These are phyloP conservation scores for Rotaria macrura DNA, from an alignment of 2,888 invertebrate genomes.

Conservation along the genomic window DNA sequence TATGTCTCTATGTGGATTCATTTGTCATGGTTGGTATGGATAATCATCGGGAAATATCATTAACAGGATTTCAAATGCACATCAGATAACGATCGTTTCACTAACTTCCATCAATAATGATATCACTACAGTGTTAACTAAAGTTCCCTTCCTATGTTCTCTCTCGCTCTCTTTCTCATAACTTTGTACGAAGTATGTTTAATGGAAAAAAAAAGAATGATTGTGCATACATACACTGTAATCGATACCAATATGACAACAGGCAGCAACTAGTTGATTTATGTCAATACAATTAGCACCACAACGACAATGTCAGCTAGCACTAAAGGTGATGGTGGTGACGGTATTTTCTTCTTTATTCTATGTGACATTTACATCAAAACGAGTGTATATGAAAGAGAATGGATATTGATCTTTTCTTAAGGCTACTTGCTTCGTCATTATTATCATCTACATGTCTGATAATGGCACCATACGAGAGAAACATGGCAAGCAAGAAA, in stretches of 20 bases:
- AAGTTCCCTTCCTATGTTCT: neutral
- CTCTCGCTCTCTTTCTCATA: neutral
- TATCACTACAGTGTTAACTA: neutral
- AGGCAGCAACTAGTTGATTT: neutral
- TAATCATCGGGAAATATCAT: neutral
- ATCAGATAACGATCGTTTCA: neutral
- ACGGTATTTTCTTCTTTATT: neutral
- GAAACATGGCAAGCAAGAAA: neutral
- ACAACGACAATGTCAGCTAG: neutral
- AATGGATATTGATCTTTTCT: constrained; percentile 2
- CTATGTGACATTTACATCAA: neutral
- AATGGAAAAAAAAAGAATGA: neutral
- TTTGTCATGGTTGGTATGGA: neutral
- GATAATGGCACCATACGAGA: neutral
- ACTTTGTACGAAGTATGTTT: neutral
- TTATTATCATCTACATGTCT: neutral
- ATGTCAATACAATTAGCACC: neutral
- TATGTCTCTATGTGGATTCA: neutral
- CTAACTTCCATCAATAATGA: neutral
- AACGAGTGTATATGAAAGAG: neutral
- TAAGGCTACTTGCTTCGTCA: neutral
- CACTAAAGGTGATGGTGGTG: neutral
- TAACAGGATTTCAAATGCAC: neutral
- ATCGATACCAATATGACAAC: neutral
- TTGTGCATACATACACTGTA: neutral